These are phyloP conservation scores for Syritta pipiens DNA, from an alignment of 2,888 invertebrate genomes.

Conservation along the genomic window DNA sequence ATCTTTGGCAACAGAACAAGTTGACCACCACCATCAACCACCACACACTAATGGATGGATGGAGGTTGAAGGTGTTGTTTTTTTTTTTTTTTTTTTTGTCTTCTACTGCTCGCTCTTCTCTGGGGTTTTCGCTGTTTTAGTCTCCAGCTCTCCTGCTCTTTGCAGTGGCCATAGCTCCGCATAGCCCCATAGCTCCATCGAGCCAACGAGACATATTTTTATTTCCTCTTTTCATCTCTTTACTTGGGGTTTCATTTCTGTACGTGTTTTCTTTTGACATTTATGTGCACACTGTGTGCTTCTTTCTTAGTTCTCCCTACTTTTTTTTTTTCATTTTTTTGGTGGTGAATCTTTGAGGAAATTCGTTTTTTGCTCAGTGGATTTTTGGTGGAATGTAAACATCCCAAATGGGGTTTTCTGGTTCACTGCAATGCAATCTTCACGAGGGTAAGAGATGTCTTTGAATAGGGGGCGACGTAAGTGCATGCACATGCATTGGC, in stretches of 20 bases:
- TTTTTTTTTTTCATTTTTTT: slow-evolving; percentile 39
- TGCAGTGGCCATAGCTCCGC: slow-evolving; percentile 16
- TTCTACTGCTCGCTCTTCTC: no score
- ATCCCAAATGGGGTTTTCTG: slow-evolving; percentile 62
- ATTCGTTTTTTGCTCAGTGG: slow-evolving; percentile 10
- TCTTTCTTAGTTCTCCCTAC: slow-evolving; percentile 21
- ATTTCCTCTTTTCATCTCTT: slow-evolving; percentile 56
- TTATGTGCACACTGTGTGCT: slow-evolving; percentile 35
- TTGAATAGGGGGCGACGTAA: slow-evolving; percentile 1
- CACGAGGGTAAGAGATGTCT: slow-evolving; percentile 15
- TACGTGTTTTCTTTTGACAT: slow-evolving; percentile 49
- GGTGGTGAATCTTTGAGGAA: slow-evolving; percentile 1
- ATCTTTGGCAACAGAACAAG: slow-evolving; percentile 43
- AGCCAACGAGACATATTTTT: slow-evolving; percentile 66
- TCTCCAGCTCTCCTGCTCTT: slow-evolving; percentile 8
- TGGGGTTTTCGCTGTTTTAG: slow-evolving; percentile 19
- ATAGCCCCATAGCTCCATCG: no score
- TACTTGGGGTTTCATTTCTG: slow-evolving; percentile 49
- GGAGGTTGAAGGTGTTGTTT: slow-evolving; percentile 48
- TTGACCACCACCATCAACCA: slow-evolving; percentile 35
- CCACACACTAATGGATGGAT: slow-evolving; percentile 36
- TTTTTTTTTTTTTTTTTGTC: slow-evolving; percentile 8
- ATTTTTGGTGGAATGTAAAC: slow-evolving; percentile 54
- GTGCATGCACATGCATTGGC: slow-evolving; percentile 4
- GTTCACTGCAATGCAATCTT: slow-evolving; percentile 59